Evolutionary conservation across 53 echinoderm and acorn worm genomes (phyloP).

Genomic region (Glandiceps talaboti): DNA sequence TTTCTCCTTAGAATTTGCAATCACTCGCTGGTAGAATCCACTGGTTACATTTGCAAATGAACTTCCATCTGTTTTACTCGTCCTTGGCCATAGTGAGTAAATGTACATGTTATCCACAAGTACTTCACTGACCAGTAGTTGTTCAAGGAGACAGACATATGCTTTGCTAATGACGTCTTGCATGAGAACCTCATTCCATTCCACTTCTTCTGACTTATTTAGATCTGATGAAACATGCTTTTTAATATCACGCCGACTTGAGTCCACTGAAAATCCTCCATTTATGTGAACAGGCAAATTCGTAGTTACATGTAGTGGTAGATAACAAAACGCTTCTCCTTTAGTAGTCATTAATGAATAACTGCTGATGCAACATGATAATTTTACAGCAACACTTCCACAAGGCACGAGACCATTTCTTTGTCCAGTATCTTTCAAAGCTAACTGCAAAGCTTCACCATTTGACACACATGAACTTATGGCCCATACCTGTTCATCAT

Average conservation of each 20-base stretch:
- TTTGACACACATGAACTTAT: conserved; percentile 18
- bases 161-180: neutral
- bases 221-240: conserved; percentile 4
- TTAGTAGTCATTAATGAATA: neutral
- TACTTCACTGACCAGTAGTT: neutral
- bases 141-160: neutral
- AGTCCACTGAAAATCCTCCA: conserved; percentile 41
- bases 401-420: conserved; percentile 23
- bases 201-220: neutral
- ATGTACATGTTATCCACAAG: neutral
- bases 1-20: too few relatives aligned
- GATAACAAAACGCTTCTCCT: conserved; percentile 37
- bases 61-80: too few relatives aligned
- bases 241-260: conserved; percentile 21
- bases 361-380: neutral
- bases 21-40: too few relatives aligned
- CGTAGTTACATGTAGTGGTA: conserved; percentile 46
- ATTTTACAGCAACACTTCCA: conserved; percentile 27
- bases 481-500: neutral
- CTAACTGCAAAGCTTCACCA: conserved; percentile 11
- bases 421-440: conserved; percentile 13
- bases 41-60: too few relatives aligned
- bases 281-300: conserved; percentile 67
- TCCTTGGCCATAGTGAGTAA: conserved; percentile 35
- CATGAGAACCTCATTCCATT: neutral